phyloP scores from a whole-genome alignment of 2,113 vertebrate species.

The Scophthalmus maximus region DNA sequence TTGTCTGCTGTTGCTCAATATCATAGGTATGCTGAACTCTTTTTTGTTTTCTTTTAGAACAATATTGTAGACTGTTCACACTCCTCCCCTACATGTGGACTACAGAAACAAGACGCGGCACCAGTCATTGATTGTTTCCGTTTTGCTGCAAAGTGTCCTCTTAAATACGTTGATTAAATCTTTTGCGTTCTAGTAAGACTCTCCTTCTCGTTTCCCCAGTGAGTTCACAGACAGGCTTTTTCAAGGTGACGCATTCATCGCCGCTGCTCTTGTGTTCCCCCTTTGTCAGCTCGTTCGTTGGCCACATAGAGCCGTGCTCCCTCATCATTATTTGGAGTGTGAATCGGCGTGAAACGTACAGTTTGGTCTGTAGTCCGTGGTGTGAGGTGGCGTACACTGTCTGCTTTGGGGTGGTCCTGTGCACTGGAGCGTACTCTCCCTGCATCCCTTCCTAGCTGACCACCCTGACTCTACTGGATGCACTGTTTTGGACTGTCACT shows the following conservation, averaged over 20 bases:
- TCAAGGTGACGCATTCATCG: constrained; percentile 19
- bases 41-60: constrained; percentile 19
- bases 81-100: neutral
- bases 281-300: constrained; percentile 40
- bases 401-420: constrained; percentile 82
- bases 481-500: constrained; percentile 75
- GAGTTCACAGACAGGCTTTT: neutral
- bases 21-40: constrained; percentile 23
- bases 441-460: constrained; percentile 70
- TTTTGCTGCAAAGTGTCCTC: neutral
- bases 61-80: constrained; percentile 3
- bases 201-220: neutral
- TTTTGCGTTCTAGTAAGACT: neutral
- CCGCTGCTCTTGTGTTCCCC: constrained; percentile 28
- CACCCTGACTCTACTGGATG: constrained; percentile 77
- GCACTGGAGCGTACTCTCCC: constrained; percentile 51
- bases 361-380: constrained; percentile 71
- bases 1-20: constrained; percentile 51
- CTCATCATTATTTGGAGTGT: constrained; percentile 72
- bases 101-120: neutral
- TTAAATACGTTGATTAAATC: too few relatives aligned
- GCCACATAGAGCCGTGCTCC: constrained; percentile 26
- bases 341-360: constrained; percentile 65
- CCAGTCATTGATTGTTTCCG: neutral
- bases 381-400: constrained; percentile 47